Evolutionary conservation across 2,797 vertebrate species (phyloP), one percentile per base, ranked within the genome.

Genomic region (Myoxocephalus aenaeus): DNA sequence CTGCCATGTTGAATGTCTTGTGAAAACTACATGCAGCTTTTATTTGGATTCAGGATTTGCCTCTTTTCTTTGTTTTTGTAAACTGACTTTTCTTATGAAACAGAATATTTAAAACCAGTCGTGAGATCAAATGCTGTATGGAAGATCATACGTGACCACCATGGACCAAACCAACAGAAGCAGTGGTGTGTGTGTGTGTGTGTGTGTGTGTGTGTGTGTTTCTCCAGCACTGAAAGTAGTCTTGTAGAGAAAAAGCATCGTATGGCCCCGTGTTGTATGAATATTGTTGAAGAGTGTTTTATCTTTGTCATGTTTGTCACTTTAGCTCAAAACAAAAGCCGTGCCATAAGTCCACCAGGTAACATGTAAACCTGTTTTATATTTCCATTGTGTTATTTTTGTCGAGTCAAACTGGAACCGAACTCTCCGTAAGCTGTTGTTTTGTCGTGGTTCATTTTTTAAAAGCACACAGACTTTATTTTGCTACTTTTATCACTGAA

Each of bases 1-100:
- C 79, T 74, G 79, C 86, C 81, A 84, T 8, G 76, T 80, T 92
- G 89, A 94, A 92, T 93, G 92, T 93, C 76, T 79, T 56, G 54
- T 80, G 79, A 76, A 57, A 83, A 73, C 84, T 70, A 75, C 75
- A 42, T 20, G 32, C 85, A 82, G 78, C 73, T 84, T 85, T 83
- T 68, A 75, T 82, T 85, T n/a, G n/a, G n/a, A n/a, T 91, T 92
- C 83, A 69, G 84, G 75, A 57, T 77, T 75, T 84, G 57, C 75
- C 58, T 78, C 76, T 40, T 48, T 46, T 68, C n/a, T 50, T 32
- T 81, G 54, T 46, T 66, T 86, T 85, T 84, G 51, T 86, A 82
- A 74, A 73, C 17, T 77, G 59, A 82, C 44, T 66, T 89, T 92
- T 90, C 68, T 59, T 86, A 87, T 73, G 22, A 80, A 79, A 65